These are phyloP conservation scores for Drosophila ananassae DNA, from an alignment of 1,140 invertebrate species.

Conservation along the genomic window DNA sequence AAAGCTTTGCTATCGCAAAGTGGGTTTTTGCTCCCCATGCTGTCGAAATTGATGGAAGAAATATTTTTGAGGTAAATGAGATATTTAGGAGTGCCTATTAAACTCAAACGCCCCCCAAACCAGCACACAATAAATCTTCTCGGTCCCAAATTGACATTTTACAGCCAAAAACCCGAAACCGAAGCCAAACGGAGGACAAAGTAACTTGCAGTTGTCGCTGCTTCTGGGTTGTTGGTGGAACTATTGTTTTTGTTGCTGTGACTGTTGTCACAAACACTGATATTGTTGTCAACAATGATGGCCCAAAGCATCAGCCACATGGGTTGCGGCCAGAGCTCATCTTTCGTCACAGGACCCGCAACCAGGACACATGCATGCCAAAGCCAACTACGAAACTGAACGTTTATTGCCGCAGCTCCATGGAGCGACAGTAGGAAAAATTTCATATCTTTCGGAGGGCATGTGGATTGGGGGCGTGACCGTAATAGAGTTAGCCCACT, in stretches of 20 bases:
- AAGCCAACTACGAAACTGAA: slow-evolving; percentile 18
- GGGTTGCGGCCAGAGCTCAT: slow-evolving; percentile 72
- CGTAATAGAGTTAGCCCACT: slow-evolving; percentile 67
- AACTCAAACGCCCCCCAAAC: slow-evolving; percentile 26
- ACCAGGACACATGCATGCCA: slow-evolving; percentile 25
- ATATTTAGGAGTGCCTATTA: slow-evolving; percentile 67
- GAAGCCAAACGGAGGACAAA: slow-evolving; percentile 55
- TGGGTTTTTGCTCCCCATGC: background rate
- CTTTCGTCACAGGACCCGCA: slow-evolving; percentile 47
- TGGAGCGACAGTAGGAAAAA: slow-evolving; percentile 38
- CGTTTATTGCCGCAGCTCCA: slow-evolving; percentile 56
- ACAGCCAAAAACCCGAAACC: slow-evolving; percentile 55
- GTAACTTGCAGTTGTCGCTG: slow-evolving; percentile 51
- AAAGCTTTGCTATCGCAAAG: no score
- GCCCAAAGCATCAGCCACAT: slow-evolving; percentile 78
- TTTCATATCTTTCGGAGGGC: slow-evolving; percentile 64
- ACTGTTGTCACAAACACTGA: slow-evolving; percentile 58
- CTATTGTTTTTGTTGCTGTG: slow-evolving; percentile 41
- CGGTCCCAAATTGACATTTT: slow-evolving; percentile 81
- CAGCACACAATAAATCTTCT: slow-evolving; percentile 80
- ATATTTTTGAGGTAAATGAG: slow-evolving; percentile 27
- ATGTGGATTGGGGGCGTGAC: slow-evolving; percentile 36
- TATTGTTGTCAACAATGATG: slow-evolving; percentile 82
- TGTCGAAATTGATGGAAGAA: slow-evolving; percentile 29
- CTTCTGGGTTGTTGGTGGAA: slow-evolving; percentile 1